A percentile compares a stretch with the other conserved stretches of the same genome.
Evolutionary conservation across 2,797 vertebrate species (phyloP).

Genomic region (Hyperoplus immaculatus): DNA sequence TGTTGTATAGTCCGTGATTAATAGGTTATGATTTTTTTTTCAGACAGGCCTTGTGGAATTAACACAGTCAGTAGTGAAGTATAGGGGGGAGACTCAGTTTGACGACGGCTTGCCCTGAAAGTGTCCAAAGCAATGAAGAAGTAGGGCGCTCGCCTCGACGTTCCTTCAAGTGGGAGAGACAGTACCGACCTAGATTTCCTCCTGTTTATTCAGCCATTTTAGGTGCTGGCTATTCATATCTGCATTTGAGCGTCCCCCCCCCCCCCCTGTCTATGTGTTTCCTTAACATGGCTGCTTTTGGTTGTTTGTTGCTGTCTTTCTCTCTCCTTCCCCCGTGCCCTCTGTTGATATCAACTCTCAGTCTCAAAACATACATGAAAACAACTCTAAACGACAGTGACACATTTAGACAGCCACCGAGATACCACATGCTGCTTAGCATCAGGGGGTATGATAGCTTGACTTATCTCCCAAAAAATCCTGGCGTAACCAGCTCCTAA

Average conservation of each 20-base stretch:
- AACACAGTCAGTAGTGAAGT: conserved; percentile 21
- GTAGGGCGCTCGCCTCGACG: conserved; percentile 74
- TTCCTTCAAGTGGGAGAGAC: conserved; percentile 79
- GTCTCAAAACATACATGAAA: conserved; percentile 43
- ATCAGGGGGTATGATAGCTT: conserved; percentile 29
- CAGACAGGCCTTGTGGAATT: conserved; percentile 3
- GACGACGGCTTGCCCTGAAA: conserved; percentile 72
- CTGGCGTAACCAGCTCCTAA: conserved; percentile 25
- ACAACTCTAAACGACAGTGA: conserved; percentile 49
- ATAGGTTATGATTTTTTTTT: conserved; percentile 32
- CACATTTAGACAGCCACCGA: conserved; percentile 53
- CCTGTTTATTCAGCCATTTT: conserved; percentile 81
- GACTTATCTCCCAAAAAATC: conserved; percentile 48
- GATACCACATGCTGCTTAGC: conserved; percentile 43
- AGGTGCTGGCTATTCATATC: conserved; percentile 65
- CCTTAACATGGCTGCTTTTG: not conserved
- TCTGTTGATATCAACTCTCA: conserved; percentile 28
- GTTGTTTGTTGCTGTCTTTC: conserved; percentile 23
- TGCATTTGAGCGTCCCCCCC: conserved; percentile 63
- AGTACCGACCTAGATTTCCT: conserved; percentile 76
- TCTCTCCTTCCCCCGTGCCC: not conserved
- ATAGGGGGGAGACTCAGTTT: conserved; percentile 19
- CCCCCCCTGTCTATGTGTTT: conserved; percentile 2
- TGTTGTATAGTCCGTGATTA: conserved; percentile 42
- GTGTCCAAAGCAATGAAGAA: conserved; percentile 77